These are phyloP conservation scores for Hydroisotoma schaefferi DNA, from an alignment of 2,888 invertebrate genomes.

Conservation along the genomic window DNA sequence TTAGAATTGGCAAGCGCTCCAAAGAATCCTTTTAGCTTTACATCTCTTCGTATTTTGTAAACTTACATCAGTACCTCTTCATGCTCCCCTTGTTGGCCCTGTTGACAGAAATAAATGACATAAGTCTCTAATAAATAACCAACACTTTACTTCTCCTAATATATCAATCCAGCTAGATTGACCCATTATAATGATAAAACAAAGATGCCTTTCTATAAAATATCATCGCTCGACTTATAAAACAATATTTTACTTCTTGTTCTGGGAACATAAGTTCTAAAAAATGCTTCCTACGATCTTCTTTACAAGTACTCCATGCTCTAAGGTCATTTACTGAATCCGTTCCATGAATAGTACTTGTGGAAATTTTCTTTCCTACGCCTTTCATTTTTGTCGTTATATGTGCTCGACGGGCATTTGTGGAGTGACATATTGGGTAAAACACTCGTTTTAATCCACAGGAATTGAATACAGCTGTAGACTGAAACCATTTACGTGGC, in stretches of 20 bases:
- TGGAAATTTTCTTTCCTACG: slow-evolving; percentile 17
- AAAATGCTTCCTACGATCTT: slow-evolving; percentile 20
- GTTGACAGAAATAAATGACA: no score
- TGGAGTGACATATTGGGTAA: background rate
- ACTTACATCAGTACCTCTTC: no score
- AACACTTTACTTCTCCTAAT: no score
- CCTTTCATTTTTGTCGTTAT: background rate
- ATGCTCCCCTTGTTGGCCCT: no score
- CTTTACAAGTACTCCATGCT: slow-evolving; percentile 23
- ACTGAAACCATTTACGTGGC: slow-evolving; percentile 3
- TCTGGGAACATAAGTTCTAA: slow-evolving; percentile 10
- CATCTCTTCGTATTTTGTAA: no score
- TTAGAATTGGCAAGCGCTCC: no score
- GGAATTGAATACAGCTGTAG: background rate
- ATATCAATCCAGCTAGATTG: no score
- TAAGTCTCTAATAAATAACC: no score
- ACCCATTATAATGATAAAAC: no score
- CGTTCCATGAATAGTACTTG: slow-evolving; percentile 21
- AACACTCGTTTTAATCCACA: background rate
- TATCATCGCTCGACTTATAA: background rate
- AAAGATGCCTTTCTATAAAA: no score
- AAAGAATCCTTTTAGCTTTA: no score
- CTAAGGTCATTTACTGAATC: slow-evolving; percentile 25
- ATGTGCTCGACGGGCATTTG: background rate
- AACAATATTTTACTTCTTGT: background rate